These are phyloP conservation scores for Perizoma affinitatum DNA, from an alignment of 2,888 invertebrate genomes.

Conservation along the genomic window DNA sequence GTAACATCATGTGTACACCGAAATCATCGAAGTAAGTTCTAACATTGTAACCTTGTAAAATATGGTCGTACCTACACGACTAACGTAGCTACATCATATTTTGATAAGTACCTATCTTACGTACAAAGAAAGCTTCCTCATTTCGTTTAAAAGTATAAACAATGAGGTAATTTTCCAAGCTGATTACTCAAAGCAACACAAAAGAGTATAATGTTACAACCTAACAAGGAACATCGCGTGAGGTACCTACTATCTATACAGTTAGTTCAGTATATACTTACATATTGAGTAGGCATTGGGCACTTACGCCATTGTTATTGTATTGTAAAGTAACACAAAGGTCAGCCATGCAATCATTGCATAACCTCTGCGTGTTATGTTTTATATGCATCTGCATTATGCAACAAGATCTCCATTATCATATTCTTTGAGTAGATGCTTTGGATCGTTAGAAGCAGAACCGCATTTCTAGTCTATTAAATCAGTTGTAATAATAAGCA, in stretches of 20 bases:
- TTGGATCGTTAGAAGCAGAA: conserved; percentile 1
- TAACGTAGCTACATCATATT: no score
- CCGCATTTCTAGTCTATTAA: conserved; percentile 3
- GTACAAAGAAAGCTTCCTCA: no score
- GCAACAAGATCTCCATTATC: conserved; percentile 23
- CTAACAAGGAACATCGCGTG: conserved; percentile 41
- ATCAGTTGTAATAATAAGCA: not conserved
- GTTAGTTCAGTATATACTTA: no score
- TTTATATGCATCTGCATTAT: conserved; percentile 52
- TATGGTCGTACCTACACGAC: no score
- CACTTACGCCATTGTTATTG: conserved; percentile 30
- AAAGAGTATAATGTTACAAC: conserved; percentile 39
- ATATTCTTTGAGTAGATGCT: conserved; percentile 11
- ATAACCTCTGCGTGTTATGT: conserved; percentile 49
- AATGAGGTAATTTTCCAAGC: not conserved
- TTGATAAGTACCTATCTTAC: no score
- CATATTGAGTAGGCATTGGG: not conserved
- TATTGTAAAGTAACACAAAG: conserved; percentile 50
- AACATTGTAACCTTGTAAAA: no score
- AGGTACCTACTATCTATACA: conserved; percentile 22
- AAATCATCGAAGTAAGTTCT: no score
- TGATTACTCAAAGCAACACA: conserved; percentile 43
- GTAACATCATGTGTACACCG: no score
- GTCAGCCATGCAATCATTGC: conserved; percentile 48
- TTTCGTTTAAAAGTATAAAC: no score